These are phyloP conservation scores for Diarsia brunnea DNA, from an alignment of 2,888 invertebrate genomes.

Conservation along the genomic window DNA sequence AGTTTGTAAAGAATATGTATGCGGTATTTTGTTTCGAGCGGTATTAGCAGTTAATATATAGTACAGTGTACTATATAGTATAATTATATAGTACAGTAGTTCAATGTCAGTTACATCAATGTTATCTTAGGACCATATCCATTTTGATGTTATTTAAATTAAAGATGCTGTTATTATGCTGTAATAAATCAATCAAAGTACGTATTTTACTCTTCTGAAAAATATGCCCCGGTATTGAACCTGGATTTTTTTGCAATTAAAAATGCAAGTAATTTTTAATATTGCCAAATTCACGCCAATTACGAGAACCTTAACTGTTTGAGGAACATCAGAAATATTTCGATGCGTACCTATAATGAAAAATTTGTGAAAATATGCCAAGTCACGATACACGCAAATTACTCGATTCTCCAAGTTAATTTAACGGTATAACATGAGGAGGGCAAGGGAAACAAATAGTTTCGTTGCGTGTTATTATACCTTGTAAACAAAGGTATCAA, in stretches of 20 bases:
- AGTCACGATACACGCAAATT: slow-evolving; percentile 61
- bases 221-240: not conserved
- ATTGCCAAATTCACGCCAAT: slow-evolving; percentile 12
- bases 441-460: slow-evolving; percentile 65
- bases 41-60: too few species aligned
- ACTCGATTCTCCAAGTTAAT: slow-evolving; percentile 69
- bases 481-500: slow-evolving; percentile 68
- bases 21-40: not conserved
- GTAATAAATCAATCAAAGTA: too few species aligned
- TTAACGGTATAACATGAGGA: slow-evolving; percentile 61
- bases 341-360: slow-evolving; percentile 6
- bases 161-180: too few species aligned
- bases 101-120: too few species aligned
- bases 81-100: too few species aligned
- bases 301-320: not conserved
- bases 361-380: slow-evolving; percentile 46
- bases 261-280: not conserved
- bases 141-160: too few species aligned
- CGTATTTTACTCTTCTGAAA: too few species aligned
- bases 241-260: not conserved
- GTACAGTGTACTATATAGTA: too few species aligned
- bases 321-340: slow-evolving; percentile 14
- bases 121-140: too few species aligned
- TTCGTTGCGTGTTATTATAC: slow-evolving; percentile 67
- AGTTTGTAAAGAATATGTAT: not conserved